phyloP scores from a whole-genome alignment of 1,140 invertebrate species.

The Aphelenchoides besseyi region DNA sequence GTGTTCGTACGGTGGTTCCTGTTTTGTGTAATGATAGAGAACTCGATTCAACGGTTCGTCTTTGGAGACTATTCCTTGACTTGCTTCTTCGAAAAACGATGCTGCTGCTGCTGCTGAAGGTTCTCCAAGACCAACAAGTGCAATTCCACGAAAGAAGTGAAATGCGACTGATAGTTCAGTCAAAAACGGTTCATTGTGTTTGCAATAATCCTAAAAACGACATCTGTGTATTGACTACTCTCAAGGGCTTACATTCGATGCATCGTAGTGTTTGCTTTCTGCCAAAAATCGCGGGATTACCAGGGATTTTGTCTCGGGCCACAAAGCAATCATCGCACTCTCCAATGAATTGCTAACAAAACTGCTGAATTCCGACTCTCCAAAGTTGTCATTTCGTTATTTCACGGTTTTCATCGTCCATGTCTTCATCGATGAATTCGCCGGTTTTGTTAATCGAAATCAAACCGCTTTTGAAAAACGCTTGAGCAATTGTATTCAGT shows the following conservation, averaged over 20 bases:
- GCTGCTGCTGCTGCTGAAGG: slow-evolving; percentile 28
- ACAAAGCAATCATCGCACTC: slow-evolving; percentile 28
- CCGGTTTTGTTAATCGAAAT: background rate
- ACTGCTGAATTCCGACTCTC: slow-evolving; percentile 17
- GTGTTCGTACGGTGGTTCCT: slow-evolving; percentile 10
- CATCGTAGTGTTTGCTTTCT: slow-evolving; percentile 42
- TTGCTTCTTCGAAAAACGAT: slow-evolving; percentile 24
- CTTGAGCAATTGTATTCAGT: slow-evolving; percentile 31
- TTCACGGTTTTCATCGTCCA: slow-evolving; percentile 21
- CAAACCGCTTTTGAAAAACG: slow-evolving; percentile 26
- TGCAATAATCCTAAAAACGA: slow-evolving; percentile 43
- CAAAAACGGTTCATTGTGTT: slow-evolving; percentile 33
- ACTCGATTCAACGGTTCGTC: slow-evolving; percentile 28
- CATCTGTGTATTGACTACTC: too few species aligned
- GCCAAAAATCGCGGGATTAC: slow-evolving; percentile 41
- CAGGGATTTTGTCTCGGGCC: slow-evolving; percentile 43
- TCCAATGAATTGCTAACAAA: slow-evolving; percentile 20
- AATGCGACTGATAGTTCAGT: slow-evolving; percentile 34
- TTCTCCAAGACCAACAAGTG: slow-evolving; percentile 29
- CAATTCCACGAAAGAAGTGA: slow-evolving; percentile 40
- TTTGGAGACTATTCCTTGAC: slow-evolving; percentile 10
- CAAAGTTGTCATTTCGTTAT: background rate
- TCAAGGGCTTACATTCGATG: slow-evolving; percentile 39
- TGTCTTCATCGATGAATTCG: slow-evolving; percentile 23
- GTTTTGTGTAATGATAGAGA: slow-evolving; percentile 14